Evolutionary conservation across 92 coral and sea anemone genomes (phyloP).

Genomic region (Hydrozoanthus gracilis): DNA sequence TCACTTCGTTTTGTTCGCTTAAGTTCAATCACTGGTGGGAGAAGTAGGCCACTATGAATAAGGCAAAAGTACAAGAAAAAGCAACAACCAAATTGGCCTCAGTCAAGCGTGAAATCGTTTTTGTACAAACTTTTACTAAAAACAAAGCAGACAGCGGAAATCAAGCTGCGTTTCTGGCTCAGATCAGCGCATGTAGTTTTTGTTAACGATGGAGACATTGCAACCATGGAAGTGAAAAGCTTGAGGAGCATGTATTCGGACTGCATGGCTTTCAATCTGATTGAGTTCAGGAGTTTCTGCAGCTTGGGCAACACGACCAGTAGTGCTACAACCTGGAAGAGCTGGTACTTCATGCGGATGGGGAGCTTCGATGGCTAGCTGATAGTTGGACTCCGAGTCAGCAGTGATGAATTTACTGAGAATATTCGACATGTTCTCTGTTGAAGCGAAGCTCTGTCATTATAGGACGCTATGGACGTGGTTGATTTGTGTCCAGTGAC

Average conservation of each 20-base stretch:
- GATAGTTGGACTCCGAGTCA: not conserved
- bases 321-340: not conserved
- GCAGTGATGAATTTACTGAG: constrained; percentile 48
- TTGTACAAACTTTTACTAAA: no score
- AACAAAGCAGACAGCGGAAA: no score
- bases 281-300: not conserved
- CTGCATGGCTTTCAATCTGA: not conserved
- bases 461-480: constrained; percentile 60
- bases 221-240: constrained; percentile 34
- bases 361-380: not conserved
- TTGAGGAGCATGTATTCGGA: constrained; percentile 12
- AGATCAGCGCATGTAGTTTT: not conserved
- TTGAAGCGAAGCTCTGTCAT: constrained; percentile 50
- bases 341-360: not conserved
- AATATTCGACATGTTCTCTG: constrained; percentile 54
- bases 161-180: no score
- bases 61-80: no score
- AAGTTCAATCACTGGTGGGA: no score
- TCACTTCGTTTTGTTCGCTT: no score
- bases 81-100: no score
- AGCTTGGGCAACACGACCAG: not conserved
- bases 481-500: constrained; percentile 60
- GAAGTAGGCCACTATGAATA: no score
- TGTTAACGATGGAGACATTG: constrained; percentile 38
- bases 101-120: no score